Evolutionary conservation across 92 coral and sea anemone genomes (phyloP).

Genomic region (Epizoanthus ramosus): DNA sequence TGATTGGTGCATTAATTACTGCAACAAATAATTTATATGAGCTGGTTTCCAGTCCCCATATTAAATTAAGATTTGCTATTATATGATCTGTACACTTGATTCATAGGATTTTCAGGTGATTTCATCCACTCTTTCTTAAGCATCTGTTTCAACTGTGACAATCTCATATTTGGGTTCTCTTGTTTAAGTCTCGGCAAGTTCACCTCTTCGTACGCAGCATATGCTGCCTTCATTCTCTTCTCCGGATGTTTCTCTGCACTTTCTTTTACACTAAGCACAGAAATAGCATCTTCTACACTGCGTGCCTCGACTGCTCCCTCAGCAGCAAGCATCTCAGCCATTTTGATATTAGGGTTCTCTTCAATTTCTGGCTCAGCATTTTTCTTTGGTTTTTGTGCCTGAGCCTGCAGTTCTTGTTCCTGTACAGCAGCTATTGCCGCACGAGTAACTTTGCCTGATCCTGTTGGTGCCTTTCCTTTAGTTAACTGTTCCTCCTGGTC

Average conservation of each 20-base stretch:
- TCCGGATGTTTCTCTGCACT: conserved; percentile 92
- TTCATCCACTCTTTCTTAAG: conserved; percentile 96
- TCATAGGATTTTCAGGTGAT: conserved; percentile 95
- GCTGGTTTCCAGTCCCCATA: neutral
- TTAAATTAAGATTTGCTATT: conserved; percentile 51
- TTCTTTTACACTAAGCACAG: conserved; percentile 69
- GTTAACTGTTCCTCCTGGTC: conserved; percentile 92
- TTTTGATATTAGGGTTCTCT: conserved; percentile 89
- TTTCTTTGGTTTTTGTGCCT: conserved; percentile 52
- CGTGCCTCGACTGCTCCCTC: conserved; percentile 96
- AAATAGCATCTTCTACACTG: conserved; percentile 94
- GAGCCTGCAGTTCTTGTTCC: conserved; percentile 21
- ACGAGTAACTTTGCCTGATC: conserved; percentile 56
- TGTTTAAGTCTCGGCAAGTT: conserved; percentile 81
- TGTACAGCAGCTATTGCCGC: conserved; percentile 47
- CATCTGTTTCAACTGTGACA: conserved; percentile 94
- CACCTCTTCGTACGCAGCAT: conserved; percentile 79
- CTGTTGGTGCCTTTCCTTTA: conserved; percentile 67
- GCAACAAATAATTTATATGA: too few species aligned
- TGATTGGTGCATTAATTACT: too few species aligned
- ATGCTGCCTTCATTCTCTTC: conserved; percentile 92
- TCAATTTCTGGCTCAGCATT: conserved; percentile 65
- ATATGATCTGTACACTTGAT: conserved; percentile 62
- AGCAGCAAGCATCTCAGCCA: conserved; percentile 79
- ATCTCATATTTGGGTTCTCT: conserved; percentile 89